Conservation (phyloP, 2,113 vertebrate genomes). For the Sphyrna mokarran region DNA sequence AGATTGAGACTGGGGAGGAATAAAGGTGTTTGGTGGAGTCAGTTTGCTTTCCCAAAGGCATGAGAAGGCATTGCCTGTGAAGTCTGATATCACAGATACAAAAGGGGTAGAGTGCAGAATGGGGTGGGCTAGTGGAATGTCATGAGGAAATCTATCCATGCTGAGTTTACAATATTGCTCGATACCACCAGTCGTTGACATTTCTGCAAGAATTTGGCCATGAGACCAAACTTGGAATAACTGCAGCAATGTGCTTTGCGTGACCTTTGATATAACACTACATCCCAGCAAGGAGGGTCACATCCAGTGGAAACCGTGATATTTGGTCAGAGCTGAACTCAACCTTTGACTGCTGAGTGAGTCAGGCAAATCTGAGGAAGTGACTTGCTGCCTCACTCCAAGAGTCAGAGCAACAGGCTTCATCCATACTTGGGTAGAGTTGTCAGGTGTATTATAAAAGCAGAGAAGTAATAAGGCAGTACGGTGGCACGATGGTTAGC, state of each 20-base stretch:
- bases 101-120: no score
- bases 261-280: not conserved
- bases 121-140: not conserved
- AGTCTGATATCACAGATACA: not conserved
- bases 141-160: not conserved
- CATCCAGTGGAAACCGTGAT: not conserved
- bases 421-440: not conserved
- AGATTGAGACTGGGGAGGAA: not conserved
- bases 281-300: not conserved
- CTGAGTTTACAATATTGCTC: not conserved
- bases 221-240: not conserved
- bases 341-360: not conserved
- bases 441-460: not conserved
- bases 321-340: not conserved
- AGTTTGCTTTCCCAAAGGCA: not conserved
- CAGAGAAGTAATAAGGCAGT: not conserved
- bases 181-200: not conserved
- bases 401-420: not conserved
- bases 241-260: not conserved
- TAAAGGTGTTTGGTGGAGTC: not conserved
- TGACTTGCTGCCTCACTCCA: not conserved
- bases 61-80: not conserved
- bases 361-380: no score
- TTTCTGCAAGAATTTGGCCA: not conserved
- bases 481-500: no score